Conservation (phyloP, 2,113 vertebrate genomes). For the Nematolebias whitei region DNA sequence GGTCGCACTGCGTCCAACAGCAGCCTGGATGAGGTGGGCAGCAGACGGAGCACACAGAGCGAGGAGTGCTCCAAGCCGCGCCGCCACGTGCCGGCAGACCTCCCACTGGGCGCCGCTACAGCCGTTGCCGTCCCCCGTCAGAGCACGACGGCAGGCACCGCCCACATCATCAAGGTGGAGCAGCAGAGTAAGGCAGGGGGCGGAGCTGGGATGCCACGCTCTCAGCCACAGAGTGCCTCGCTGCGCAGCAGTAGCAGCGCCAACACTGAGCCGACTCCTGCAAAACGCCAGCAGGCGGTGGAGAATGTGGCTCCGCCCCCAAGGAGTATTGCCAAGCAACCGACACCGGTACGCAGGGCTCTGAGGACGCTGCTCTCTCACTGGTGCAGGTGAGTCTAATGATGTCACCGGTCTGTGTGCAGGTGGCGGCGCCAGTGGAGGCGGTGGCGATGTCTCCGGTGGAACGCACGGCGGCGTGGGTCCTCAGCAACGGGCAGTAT, state of each 20-base stretch:
- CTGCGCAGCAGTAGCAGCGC: conserved; percentile 86
- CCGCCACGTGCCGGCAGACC: conserved; percentile 31
- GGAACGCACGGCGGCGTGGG: conserved; percentile 96
- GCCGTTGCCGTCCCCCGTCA: conserved; percentile 87
- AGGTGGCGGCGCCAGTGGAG: conserved; percentile 90
- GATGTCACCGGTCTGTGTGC: conserved; percentile 17
- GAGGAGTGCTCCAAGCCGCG: conserved; percentile 78
- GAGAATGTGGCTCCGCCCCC: conserved; percentile 86
- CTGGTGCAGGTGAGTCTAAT: not conserved
- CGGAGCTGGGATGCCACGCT: conserved; percentile 77
- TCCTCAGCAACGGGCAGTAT: conserved; percentile 95
- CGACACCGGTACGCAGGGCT: conserved; percentile 62
- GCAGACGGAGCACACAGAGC: conserved; percentile 82
- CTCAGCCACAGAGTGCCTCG: conserved; percentile 83
- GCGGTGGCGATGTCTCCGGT: conserved; percentile 93
- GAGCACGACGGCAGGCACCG: conserved; percentile 84
- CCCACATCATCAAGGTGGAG: conserved; percentile 88
- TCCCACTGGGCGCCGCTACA: conserved; percentile 57
- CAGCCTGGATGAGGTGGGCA: conserved; percentile 86
- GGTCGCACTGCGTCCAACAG: conserved; percentile 85
- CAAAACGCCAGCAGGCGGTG: conserved; percentile 80
- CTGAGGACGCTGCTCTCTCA: accelerated
- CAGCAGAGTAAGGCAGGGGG: conserved; percentile 78
- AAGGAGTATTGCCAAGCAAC: conserved; percentile 77
- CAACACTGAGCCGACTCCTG: conserved; percentile 64